Base-by-base conservation (phyloP, 2,797 vertebrate species). In the Amazona ochrocephala region DNA sequence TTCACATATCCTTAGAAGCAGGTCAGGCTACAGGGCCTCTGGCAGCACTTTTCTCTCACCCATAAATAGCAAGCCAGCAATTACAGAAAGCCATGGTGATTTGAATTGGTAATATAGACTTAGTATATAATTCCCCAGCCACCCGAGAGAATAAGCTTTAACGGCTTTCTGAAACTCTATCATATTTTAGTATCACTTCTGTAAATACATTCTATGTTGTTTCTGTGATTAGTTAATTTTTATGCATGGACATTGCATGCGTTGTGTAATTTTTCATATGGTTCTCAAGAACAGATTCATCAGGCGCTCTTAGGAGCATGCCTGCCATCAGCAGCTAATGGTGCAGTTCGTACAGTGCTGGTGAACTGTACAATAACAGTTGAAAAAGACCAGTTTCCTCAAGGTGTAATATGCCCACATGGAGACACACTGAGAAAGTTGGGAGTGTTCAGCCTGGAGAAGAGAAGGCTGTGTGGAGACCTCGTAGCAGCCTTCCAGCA, bases 31-130 rank as follows among this genome's bases (percentile, higher is more conserved):
- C 48, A 54, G 34, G 62, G 66, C 54, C 70, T 71, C 80, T 81
- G 39, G 65, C 70, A 94, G 53, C 21, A 50, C 73, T 93, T 80
- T 83, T 72, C 45, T 77, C 53, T 89, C 48, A 47, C 30, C 39
- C 29, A 47, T 51, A 81, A 94, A 84, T 19, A 74, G 45, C 66
- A 91, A 84, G 51, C 37, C 48, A 44, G 32, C 42, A 89, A 75
- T 77, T 85, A 83, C 18, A 39, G 73, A 80, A 87, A 86, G 17
- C 26, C 21, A 4, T 29, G 19, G 48, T 75, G 47, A 72, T 90
- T 88, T 81, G 66, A 67, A 62, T 51, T 73, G 51, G 39, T 75
- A 58, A 50, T 72, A 21, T 4, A n/a, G 47, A 6, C 21, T 82
- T 34, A 22, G n/a, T 68, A 27, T 65, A 21, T 50, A 84, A 71